Percentiles rank a stretch among this genome's conserved stretches.
Conservation (phyloP, 1,140 invertebrate species). For the Linepithema humile region DNA sequence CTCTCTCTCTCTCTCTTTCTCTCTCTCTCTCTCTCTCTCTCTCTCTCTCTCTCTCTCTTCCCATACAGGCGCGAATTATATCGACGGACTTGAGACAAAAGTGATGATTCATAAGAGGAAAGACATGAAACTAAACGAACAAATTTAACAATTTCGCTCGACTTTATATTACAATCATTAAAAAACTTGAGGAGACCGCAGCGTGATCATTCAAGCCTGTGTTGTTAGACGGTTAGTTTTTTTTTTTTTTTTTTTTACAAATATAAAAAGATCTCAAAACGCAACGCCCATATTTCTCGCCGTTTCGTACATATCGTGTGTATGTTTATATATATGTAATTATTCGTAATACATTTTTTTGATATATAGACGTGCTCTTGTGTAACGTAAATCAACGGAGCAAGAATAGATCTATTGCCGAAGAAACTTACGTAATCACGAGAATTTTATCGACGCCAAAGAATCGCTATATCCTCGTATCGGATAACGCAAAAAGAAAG, state of each 20-base stretch:
- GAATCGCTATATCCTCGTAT: neutral
- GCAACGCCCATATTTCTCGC: neutral
- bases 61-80: conserved; percentile 59
- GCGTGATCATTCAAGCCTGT: neutral
- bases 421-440: neutral
- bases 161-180: conserved; percentile 13
- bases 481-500: neutral
- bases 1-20: too few relatives aligned
- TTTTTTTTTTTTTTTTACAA: neutral
- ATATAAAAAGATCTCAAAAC: conserved; percentile 12
- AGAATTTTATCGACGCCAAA: neutral
- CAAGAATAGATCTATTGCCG: neutral
- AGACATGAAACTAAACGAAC: neutral
- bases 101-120: neutral
- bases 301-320: neutral
- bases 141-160: neutral
- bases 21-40: too few relatives aligned
- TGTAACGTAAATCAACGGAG: neutral
- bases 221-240: neutral
- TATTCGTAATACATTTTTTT: neutral
- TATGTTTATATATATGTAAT: neutral
- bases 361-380: neutral
- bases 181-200: neutral
- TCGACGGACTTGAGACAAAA: conserved; percentile 44
- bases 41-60: conserved; percentile 44